Percentiles rank a stretch among this genome's conserved stretches.
Evolutionary conservation across 2,113 vertebrate species (phyloP).

Genomic region (Equus przewalskii): DNA sequence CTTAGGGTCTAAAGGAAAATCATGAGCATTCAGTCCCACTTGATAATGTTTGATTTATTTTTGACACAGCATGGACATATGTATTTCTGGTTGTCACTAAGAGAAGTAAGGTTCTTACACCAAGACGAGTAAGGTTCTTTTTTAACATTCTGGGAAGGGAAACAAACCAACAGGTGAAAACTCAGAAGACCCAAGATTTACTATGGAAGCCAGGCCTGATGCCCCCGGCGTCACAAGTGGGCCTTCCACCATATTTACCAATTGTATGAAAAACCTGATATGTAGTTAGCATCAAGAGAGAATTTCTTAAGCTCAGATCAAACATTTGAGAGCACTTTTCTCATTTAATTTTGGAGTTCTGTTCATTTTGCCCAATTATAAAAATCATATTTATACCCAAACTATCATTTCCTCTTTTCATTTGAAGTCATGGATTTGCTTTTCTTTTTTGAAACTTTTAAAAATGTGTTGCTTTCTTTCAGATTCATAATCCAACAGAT

Average conservation of each 20-base stretch:
- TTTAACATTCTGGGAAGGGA: not conserved
- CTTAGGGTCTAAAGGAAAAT: not conserved
- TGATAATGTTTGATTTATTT: not conserved
- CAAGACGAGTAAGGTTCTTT: not conserved
- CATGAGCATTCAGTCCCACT: not conserved
- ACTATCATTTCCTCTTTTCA: not conserved
- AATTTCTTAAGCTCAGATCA: not conserved
- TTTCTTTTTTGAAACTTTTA: not conserved
- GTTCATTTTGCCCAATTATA: not conserved
- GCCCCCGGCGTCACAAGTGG: not conserved
- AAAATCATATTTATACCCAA: not conserved
- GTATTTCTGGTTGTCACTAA: not conserved
- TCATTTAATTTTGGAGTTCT: not conserved
- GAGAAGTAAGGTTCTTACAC: not conserved
- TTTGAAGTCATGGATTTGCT: not conserved
- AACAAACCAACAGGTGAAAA: not conserved
- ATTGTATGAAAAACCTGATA: not conserved
- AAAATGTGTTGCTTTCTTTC: not conserved
- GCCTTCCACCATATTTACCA: not conserved
- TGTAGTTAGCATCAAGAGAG: not conserved
- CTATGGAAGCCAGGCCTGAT: not conserved
- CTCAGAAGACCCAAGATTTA: not conserved
- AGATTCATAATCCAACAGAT: not conserved
- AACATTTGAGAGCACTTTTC: not conserved
- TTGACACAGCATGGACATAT: not conserved